phyloP scores from a whole-genome alignment of 2,113 vertebrate genomes.

The Campylorhamphus procurvoides region DNA sequence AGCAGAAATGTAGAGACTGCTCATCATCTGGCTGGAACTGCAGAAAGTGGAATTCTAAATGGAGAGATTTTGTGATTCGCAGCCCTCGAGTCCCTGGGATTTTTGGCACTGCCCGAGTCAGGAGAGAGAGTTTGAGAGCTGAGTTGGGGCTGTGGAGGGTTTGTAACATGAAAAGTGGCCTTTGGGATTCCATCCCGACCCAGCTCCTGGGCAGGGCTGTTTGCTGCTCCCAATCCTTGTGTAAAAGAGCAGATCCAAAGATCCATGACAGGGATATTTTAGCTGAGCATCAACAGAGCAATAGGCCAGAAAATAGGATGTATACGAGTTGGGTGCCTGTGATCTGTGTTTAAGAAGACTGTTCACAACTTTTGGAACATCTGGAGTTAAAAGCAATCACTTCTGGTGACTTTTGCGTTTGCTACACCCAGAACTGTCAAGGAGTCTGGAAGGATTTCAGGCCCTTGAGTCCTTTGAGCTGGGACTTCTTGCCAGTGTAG shows the following conservation, averaged over 20 bases:
- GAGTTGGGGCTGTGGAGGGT: neutral
- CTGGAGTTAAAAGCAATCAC: neutral
- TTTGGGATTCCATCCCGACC: neutral
- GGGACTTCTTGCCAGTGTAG: neutral
- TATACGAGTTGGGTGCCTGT: neutral
- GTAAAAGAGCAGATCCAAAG: neutral
- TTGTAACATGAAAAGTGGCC: fast-evolving
- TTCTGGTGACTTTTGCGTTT: neutral
- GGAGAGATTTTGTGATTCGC: neutral
- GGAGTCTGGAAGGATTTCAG: neutral
- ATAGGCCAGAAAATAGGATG: neutral
- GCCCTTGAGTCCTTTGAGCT: neutral
- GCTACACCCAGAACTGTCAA: neutral
- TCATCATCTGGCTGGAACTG: neutral
- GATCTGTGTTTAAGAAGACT: neutral
- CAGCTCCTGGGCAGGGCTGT: neutral
- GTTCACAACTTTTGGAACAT: neutral
- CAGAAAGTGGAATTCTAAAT: neutral
- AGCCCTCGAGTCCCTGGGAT: neutral
- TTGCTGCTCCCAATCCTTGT: neutral
- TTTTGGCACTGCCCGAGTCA: neutral
- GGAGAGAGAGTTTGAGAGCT: neutral
- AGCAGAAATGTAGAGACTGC: neutral
- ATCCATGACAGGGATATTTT: neutral
- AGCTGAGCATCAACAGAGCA: neutral